Evolutionary conservation across 2,113 vertebrate species (phyloP).

Genomic region (Phaetusa simplex): DNA sequence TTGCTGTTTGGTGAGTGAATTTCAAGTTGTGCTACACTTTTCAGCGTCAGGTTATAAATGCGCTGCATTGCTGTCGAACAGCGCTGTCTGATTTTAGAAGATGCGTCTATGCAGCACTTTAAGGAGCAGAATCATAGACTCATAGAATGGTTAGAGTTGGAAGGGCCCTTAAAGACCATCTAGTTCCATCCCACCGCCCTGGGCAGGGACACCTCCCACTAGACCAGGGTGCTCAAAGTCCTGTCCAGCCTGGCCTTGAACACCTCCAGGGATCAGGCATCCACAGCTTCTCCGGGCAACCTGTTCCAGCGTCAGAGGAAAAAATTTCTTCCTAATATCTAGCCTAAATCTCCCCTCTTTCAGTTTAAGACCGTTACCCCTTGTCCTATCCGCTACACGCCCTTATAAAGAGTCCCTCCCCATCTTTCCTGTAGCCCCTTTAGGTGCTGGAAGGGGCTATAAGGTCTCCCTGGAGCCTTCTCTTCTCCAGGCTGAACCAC

Average conservation of each 20-base stretch:
- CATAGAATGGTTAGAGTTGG: neutral
- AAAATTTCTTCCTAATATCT: neutral
- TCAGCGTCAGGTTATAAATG: neutral
- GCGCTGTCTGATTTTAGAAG: neutral
- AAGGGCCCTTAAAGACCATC: neutral
- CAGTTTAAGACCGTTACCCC: neutral
- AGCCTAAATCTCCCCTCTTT: neutral
- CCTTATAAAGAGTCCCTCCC: neutral
- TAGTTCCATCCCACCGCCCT: neutral
- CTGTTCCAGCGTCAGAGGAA: neutral
- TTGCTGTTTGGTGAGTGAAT: neutral
- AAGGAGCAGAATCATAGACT: neutral
- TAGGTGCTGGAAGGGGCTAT: neutral
- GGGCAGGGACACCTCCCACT: neutral
- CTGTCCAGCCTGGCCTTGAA: neutral
- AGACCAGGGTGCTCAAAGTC: neutral
- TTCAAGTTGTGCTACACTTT: neutral
- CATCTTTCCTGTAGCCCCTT: neutral
- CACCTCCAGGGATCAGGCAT: neutral
- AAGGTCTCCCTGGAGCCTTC: neutral
- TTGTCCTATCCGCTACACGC: neutral
- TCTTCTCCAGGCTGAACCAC: neutral
- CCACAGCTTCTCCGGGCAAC: neutral
- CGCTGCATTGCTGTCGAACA: neutral
- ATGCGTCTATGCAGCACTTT: neutral